These are phyloP conservation scores for Triops cancriformis DNA, from an alignment of 1,140 invertebrate genomes.

Conservation along the genomic window DNA sequence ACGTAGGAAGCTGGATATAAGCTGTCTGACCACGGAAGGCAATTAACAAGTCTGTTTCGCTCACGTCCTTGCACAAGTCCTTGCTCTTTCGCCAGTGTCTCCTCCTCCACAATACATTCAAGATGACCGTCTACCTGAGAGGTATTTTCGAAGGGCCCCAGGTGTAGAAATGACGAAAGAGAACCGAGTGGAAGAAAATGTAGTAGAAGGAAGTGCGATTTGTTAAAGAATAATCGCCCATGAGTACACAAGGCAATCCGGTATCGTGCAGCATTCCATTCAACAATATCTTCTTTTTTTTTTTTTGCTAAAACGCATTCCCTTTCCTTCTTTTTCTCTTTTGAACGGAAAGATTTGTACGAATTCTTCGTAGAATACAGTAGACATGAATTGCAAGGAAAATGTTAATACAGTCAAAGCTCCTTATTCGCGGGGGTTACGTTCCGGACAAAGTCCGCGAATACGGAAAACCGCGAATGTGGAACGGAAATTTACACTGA, in stretches of 20 bases:
- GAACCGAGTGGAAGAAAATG: too few species aligned
- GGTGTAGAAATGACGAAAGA: background rate
- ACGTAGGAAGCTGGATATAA: background rate
- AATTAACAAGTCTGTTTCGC: background rate
- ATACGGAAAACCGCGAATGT: too few species aligned
- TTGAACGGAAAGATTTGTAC: background rate
- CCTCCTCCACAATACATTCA: background rate
- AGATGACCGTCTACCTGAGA: too few species aligned
- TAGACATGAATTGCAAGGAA: background rate
- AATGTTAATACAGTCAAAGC: too few species aligned
- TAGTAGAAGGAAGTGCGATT: background rate
- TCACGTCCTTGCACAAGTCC: background rate
- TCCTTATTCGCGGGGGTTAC: too few species aligned
- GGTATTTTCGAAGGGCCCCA: background rate
- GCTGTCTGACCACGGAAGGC: background rate
- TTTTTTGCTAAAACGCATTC: background rate
- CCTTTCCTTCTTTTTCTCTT: constrained; percentile 1
- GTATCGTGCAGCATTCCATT: background rate
- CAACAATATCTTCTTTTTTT: background rate
- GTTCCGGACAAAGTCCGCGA: too few species aligned
- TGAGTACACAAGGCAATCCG: background rate
- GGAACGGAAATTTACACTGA: too few species aligned
- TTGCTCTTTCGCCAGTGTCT: background rate
- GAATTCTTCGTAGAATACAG: background rate
- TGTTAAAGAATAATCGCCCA: background rate